Conservation (phyloP, 2,797 vertebrate species). For the Sarcoramphus papa region DNA sequence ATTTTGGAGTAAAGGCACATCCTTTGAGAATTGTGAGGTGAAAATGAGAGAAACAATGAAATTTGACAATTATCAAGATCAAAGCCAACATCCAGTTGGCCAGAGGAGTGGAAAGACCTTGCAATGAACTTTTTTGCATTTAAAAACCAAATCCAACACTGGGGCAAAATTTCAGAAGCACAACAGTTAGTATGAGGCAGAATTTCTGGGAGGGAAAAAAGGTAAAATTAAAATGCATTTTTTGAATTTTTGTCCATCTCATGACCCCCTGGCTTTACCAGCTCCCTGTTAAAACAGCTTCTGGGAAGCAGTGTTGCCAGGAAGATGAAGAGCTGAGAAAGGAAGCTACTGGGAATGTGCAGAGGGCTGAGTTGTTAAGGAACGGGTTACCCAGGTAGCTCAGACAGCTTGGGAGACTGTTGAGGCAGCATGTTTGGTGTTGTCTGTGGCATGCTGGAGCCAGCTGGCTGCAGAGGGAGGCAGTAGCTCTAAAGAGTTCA, state of each 20-base stretch:
- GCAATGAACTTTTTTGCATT: neutral
- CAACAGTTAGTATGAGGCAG: neutral
- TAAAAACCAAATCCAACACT: neutral
- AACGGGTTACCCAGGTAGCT: accelerated
- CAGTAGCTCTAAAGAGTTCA: neutral
- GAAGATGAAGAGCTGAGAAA: neutral
- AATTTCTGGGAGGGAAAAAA: neutral
- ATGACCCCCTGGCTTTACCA: neutral
- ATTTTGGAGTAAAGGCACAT: neutral
- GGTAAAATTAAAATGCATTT: neutral
- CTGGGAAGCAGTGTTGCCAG: neutral
- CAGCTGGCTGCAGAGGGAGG: neutral
- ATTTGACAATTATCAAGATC: neutral
- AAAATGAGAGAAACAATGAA: neutral
- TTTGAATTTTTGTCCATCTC: neutral
- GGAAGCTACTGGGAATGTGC: neutral
- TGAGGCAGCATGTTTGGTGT: neutral
- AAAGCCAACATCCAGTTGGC: neutral
- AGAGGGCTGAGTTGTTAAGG: neutral
- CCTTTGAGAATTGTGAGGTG: neutral
- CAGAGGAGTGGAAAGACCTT: neutral
- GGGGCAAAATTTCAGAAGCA: neutral
- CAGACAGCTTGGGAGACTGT: neutral
- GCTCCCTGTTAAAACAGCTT: neutral
- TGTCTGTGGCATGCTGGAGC: neutral